Conservation (phyloP, 2,113 vertebrate species). For the Axis porcinus region DNA sequence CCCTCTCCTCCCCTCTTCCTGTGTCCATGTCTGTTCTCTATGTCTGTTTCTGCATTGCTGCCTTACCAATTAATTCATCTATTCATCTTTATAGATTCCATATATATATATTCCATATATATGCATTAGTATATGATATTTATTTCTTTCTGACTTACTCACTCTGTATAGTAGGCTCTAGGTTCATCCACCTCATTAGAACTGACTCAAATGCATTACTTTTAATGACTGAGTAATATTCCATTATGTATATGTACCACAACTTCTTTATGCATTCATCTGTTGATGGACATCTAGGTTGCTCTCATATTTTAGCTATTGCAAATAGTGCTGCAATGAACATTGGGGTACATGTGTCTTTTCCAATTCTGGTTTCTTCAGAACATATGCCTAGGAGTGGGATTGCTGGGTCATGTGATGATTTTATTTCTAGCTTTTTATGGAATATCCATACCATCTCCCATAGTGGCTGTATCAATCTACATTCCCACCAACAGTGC, state of each 20-base stretch:
- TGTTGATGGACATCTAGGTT: neutral
- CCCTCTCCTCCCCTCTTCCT: neutral
- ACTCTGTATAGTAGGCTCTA: neutral
- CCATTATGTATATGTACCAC: neutral
- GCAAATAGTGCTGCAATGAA: neutral
- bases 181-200: neutral
- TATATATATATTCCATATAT: neutral
- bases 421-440: neutral
- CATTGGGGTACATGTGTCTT: neutral
- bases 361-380: neutral
- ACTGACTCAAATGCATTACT: neutral
- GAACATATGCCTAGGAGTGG: neutral
- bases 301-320: neutral
- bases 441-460: neutral
- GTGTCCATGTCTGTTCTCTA: neutral
- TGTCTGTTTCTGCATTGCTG: neutral
- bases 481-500: neutral
- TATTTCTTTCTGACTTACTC: neutral
- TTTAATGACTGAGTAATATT: neutral
- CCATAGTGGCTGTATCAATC: neutral
- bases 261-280: neutral
- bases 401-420: neutral
- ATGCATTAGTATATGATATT: neutral
- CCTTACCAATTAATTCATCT: neutral
- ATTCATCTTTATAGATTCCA: neutral